Evolutionary conservation across 2,888 invertebrate species (phyloP).

Genomic region (Orchestes rusci): DNA sequence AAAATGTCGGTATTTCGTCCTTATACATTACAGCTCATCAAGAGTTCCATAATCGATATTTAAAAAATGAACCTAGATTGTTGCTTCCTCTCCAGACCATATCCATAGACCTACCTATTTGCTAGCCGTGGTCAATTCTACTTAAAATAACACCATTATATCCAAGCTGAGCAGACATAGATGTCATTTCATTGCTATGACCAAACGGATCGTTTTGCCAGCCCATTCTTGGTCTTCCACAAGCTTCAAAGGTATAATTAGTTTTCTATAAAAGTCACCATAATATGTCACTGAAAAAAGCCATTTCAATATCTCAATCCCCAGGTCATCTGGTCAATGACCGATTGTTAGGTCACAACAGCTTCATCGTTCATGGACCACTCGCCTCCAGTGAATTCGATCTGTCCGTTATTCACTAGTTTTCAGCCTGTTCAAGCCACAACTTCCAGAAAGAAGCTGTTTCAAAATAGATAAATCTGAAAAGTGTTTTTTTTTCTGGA

Average conservation of each 20-base stretch:
- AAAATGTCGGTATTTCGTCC: constrained; percentile 17
- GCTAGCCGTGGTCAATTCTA: constrained; percentile 61
- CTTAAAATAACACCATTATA: constrained; percentile 67
- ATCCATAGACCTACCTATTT: constrained; percentile 56
- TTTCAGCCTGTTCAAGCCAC: constrained; percentile 63
- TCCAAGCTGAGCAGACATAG: constrained; percentile 57
- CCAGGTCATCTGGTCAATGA: constrained; percentile 65
- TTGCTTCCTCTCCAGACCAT: constrained; percentile 62
- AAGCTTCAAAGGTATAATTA: constrained; percentile 63
- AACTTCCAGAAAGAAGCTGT: constrained; percentile 74
- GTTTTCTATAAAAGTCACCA: constrained; percentile 50
- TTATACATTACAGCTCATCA: constrained; percentile 1
- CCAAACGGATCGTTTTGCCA: constrained; percentile 90
- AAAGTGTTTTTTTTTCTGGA: constrained; percentile 13
- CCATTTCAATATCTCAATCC: constrained; percentile 50
- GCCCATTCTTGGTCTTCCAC: constrained; percentile 66
- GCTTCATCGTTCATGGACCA: constrained; percentile 61
- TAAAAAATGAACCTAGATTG: constrained; percentile 46
- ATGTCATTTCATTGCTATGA: constrained; percentile 65
- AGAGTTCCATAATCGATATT: no score
- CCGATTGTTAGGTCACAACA: constrained; percentile 59
- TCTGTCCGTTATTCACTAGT: constrained; percentile 53
- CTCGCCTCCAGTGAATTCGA: constrained; percentile 56
- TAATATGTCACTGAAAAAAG: neutral
- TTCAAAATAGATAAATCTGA: constrained; percentile 73